Evolutionary conservation across 2,888 invertebrate species (phyloP), one percentile per base, ranked within the genome.

Genomic region (Hemithea aestivaria): DNA sequence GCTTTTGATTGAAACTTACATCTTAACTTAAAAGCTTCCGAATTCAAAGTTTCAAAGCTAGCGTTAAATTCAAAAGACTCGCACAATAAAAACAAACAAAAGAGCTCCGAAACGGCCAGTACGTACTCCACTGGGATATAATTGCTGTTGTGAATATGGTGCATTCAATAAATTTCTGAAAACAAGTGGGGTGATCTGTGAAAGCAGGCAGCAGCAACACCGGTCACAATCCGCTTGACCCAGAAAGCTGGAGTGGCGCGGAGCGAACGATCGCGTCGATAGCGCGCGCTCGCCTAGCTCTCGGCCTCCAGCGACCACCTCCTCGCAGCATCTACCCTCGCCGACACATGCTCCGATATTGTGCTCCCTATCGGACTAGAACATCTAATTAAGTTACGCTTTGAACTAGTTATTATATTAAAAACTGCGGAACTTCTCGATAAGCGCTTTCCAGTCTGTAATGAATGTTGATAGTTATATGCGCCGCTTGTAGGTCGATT

Each of bases 201-300:
- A 53, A 62, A 56, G 66, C 61, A 63, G 64, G 62, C 61, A 56
- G 66, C 62, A 63, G 65, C 62, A 59, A 58, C 60, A 55, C 56
- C 58, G 63, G 69, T 66, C 65, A 58, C 69, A 66, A 51, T 59
- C 67, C 60, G 75, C 83, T 84, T 83, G 84, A 84, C 84, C 84
- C 76, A 83, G 70, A 79, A 80, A 79, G 68, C 54, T 66, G 58
- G 59, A 74, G 76, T 66, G 62, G 61, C 51, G 60, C 51, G 56
- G 54, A 45, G 43, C 54, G 51, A 51, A 58, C 73, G 83, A 81
- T 81, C 78, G 74, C 57, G 52, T 64, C 68, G 82, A 83, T 82
- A 80, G 71, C 62, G 62, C 66, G 72, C 67, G 73, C 59, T 52
- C 48, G 48, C 41, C 39, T 36, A 35, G 32, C 36, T 33, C 30